Evolutionary conservation across 2,888 invertebrate genomes (phyloP).

Genomic region (Amblyteles armatorius): DNA sequence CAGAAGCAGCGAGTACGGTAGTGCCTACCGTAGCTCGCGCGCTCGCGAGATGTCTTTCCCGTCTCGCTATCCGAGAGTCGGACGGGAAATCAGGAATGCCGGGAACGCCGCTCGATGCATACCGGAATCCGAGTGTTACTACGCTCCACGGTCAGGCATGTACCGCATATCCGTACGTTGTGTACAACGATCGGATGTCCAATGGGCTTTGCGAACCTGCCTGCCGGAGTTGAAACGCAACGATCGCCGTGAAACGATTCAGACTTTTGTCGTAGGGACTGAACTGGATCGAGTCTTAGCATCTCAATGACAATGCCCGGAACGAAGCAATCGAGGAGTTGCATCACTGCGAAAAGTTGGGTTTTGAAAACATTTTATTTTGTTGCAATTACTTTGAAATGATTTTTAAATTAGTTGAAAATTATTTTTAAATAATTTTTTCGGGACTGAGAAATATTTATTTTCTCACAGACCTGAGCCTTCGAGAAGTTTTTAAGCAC

Average conservation of each 20-base stretch:
- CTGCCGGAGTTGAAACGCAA: not conserved
- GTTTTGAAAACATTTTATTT: not conserved
- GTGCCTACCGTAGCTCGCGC: constrained; percentile 6
- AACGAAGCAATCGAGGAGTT: constrained; percentile 1
- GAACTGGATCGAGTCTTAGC: not conserved
- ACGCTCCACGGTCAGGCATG: not conserved
- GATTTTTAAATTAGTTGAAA: too few relatives aligned
- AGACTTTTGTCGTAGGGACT: not conserved
- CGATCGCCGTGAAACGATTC: not conserved
- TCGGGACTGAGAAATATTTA: too few relatives aligned
- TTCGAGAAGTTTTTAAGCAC: too few relatives aligned
- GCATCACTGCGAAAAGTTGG: not conserved
- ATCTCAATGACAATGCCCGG: not conserved
- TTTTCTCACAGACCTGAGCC: too few relatives aligned
- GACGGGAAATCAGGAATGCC: constrained; percentile 52
- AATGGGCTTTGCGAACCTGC: constrained; percentile 27
- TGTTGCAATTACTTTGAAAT: too few relatives aligned
- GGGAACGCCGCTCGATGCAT: constrained; percentile 39
- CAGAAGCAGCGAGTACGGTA: constrained; percentile 8
- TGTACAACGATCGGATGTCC: constrained; percentile 7
- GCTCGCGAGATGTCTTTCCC: constrained; percentile 15
- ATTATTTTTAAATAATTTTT: too few relatives aligned
- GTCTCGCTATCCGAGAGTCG: constrained; percentile 8
- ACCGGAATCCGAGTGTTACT: constrained; percentile 16
- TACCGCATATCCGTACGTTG: constrained; percentile 7